phyloP scores from a whole-genome alignment of 2,888 invertebrate species.

The Amblyjoppa fuscipennis region DNA sequence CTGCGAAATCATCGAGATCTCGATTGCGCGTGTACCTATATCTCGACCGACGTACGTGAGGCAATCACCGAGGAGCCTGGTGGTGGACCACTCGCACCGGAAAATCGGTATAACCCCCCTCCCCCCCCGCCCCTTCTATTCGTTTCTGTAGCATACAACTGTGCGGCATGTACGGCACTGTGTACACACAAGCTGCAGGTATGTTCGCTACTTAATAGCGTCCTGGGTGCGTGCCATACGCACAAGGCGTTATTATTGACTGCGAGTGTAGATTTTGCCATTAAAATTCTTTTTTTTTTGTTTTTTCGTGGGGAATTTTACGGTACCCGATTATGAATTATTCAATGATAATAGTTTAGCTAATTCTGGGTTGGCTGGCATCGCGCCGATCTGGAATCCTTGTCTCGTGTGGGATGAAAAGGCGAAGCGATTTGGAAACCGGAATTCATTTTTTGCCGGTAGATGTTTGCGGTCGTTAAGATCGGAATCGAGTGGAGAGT shows the following conservation, averaged over 20 bases:
- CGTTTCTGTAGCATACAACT: slow-evolving; percentile 30
- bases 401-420: neutral
- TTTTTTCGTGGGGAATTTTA: too few species aligned
- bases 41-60: slow-evolving; percentile 69
- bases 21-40: slow-evolving; percentile 63
- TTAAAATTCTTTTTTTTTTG: neutral
- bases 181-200: neutral
- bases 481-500: too few species aligned
- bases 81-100: slow-evolving; percentile 66
- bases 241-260: slow-evolving; percentile 8
- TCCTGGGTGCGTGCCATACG: slow-evolving; percentile 25
- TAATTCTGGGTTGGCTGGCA: neutral
- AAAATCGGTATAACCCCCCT: slow-evolving; percentile 50
- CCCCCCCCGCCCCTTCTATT: slow-evolving; percentile 26
- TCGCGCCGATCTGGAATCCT: neutral
- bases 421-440: neutral
- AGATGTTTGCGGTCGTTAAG: neutral
- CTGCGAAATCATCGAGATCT: slow-evolving; percentile 67
- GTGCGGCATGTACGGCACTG: slow-evolving; percentile 3
- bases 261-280: slow-evolving; percentile 10
- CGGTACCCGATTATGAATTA: neutral
- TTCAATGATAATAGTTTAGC: slow-evolving; percentile 2
- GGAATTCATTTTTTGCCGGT: neutral
- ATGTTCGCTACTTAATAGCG: slow-evolving; percentile 41
- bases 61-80: slow-evolving; percentile 69